Conservation (phyloP, 2,888 invertebrate species). For the Leptinotarsa tumamoca region DNA sequence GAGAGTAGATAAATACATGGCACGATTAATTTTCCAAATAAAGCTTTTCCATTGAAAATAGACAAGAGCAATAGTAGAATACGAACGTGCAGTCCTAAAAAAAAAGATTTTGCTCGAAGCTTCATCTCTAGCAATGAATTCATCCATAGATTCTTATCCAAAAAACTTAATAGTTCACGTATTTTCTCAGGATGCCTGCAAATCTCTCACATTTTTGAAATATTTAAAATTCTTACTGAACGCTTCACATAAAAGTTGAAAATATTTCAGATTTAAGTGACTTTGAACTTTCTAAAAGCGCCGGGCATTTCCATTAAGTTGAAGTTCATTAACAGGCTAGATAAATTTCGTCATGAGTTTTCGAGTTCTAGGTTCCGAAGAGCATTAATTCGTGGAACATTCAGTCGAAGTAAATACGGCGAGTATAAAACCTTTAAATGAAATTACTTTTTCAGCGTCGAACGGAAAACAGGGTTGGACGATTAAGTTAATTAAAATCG, state of each 20-base stretch:
- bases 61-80: too few relatives aligned
- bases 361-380: neutral
- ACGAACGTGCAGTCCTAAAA: too few relatives aligned
- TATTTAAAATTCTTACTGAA: too few relatives aligned
- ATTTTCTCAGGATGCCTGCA: too few relatives aligned
- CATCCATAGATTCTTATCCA: too few relatives aligned
- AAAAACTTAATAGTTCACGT: too few relatives aligned
- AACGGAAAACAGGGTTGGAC: neutral
- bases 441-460: neutral
- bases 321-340: neutral
- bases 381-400: neutral
- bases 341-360: constrained; percentile 6
- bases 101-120: too few relatives aligned
- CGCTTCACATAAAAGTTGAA: neutral
- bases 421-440: neutral
- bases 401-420: neutral
- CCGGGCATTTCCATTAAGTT: constrained; percentile 10
- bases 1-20: too few relatives aligned
- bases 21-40: too few relatives aligned
- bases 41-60: too few relatives aligned
- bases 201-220: neutral
- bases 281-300: neutral
- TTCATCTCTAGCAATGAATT: too few relatives aligned
- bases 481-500: constrained; percentile 14
- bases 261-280: neutral